Base-by-base conservation (phyloP, 2,113 vertebrate species). In the Oryzias celebensis region DNA sequence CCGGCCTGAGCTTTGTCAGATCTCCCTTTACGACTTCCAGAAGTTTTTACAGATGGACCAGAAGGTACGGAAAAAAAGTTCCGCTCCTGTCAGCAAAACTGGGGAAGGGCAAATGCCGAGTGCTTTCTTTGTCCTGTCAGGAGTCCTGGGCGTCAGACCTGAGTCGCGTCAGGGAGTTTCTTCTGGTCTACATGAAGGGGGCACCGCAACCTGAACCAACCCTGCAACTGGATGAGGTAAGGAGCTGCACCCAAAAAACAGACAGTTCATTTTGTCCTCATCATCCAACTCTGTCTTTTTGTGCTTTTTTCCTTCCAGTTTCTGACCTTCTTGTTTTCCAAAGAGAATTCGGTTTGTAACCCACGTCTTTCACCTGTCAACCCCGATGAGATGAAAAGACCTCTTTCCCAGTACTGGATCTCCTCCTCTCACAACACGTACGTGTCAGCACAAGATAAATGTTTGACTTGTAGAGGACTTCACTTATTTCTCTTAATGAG, bases 361-460 rank as follows among this genome's bases (percentile, higher is more conserved):
- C 80, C 91, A 8, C 90, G 91, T 43, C 90, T 83, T 0, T 88
- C 92, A 2, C 84, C 82, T 0, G 89, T 93, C 13, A 70, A 81
- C 62, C 80, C 89, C 0, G 94, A 95, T 5, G 93, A 95, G 69
- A 95, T 95, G 94, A 95, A 93, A 56, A 80, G 86, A 20, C 93
- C 94, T 0, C 67, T 95, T 54, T 94, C 94, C 24, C 93, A 95
- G 73, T 95, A 94, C 81, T 95, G 94, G 94, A 95, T 95, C 77
- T 95, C 94, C 6, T 95, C 94, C 1, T 95, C 94, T 13, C 94
- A 95, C 77, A 95, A 95, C 81, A 95, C 94, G 94, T 95, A 91
- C 0, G 85, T 48, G 6, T 10, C 8, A 20, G n/a, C 4, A 15
- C 47, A 12, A 3, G 47, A 48, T 12, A 16, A 14, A 8, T 28